Percentiles rank a stretch among this genome's conserved stretches.
Evolutionary conservation across 2,888 invertebrate genomes (phyloP).

Genomic region (Gerosis bhagava): DNA sequence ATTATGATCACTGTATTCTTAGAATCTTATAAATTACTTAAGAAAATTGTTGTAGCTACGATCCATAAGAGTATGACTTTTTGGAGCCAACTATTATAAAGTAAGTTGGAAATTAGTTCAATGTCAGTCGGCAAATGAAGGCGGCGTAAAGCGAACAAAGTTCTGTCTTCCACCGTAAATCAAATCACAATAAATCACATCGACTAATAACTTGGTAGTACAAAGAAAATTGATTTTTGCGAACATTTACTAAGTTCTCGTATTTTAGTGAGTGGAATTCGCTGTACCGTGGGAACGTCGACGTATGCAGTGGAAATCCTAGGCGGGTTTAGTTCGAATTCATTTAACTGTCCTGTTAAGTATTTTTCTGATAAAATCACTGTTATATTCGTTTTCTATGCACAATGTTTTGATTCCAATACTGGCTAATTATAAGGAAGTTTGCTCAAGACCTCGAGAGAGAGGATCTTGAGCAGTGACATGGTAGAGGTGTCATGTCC

Average conservation of each 20-base stretch:
- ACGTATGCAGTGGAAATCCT: constrained; percentile 35
- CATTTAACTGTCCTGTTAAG: no score
- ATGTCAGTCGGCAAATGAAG: constrained; percentile 27
- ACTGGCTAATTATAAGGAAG: no score
- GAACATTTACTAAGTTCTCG: constrained; percentile 58
- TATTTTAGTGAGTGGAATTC: constrained; percentile 57
- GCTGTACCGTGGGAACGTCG: constrained; percentile 39
- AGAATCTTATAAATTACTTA: no score
- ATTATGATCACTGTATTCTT: no score
- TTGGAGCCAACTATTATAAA: constrained; percentile 5
- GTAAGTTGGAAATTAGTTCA: constrained; percentile 22
- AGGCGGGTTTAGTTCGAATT: constrained; percentile 32
- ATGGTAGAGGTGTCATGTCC: no score
- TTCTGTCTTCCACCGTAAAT: constrained; percentile 58
- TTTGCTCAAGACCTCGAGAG: no score
- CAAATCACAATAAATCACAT: constrained; percentile 57
- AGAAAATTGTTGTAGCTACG: no score
- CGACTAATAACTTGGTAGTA: constrained; percentile 44
- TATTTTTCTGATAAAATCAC: no score
- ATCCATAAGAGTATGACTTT: constrained; percentile 4
- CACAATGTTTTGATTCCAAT: no score
- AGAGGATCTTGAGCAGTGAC: no score
- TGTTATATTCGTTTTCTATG: no score
- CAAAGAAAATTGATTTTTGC: constrained; percentile 71
- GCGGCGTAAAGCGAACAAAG: constrained; percentile 45